A percentile compares a stretch with the other conserved stretches of the same genome.
These are phyloP conservation scores for Ascidia mentula DNA, from an alignment of 23 tunicate genomes.

Conservation along the genomic window DNA sequence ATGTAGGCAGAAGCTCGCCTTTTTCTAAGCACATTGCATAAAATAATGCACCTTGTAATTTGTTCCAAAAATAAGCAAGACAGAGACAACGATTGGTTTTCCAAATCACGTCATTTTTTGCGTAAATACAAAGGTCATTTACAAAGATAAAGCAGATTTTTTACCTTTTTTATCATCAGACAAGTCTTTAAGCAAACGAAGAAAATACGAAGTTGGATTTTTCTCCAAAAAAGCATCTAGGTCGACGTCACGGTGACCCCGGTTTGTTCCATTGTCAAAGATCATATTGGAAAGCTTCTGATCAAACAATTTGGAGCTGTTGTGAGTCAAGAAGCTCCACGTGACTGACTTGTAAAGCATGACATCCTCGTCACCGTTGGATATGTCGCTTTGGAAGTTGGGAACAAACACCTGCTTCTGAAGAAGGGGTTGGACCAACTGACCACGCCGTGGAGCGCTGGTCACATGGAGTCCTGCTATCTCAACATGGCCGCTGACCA, in stretches of 20 bases:
- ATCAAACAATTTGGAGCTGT: neutral
- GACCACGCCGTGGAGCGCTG: slow-evolving; percentile 15
- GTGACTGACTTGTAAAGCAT: neutral
- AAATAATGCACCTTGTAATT: too few relatives aligned
- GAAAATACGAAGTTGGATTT: neutral
- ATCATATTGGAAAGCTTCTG: neutral
- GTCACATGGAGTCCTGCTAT: neutral
- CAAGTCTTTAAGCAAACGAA: neutral
- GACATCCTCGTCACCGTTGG: neutral
- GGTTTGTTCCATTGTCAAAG: neutral
- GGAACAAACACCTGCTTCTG: slow-evolving; percentile 11
- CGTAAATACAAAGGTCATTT: too few relatives aligned
- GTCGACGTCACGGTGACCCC: neutral
- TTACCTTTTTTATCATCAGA: neutral
- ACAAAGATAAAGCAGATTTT: too few relatives aligned
- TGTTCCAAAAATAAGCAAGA: too few relatives aligned
- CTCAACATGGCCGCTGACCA: neutral
- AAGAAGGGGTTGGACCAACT: slow-evolving; percentile 9
- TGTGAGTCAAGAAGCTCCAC: neutral
- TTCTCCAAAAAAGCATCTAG: neutral
- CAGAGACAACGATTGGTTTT: too few relatives aligned
- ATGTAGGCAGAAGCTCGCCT: neutral
- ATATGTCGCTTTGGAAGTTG: neutral
- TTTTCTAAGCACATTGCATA: too few relatives aligned
- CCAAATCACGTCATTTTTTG: too few relatives aligned